phyloP scores from a whole-genome alignment of 2,888 invertebrate species.

The Malachius bipustulatus region DNA sequence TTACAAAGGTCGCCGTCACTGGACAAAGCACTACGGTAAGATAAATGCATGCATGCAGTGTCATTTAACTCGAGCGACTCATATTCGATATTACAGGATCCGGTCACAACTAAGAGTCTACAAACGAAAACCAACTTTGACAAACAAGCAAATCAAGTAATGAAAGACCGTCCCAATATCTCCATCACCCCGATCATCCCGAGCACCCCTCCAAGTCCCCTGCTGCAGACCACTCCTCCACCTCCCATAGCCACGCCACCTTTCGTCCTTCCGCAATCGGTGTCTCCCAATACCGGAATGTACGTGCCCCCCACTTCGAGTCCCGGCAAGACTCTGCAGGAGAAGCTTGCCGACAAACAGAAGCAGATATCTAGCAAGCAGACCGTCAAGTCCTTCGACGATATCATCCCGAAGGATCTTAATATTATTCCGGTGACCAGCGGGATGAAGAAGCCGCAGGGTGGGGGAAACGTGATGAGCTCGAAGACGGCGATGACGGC shows the following conservation, averaged over 20 bases:
- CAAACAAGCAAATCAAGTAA: background rate
- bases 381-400: conserved; percentile 20
- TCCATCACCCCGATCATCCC: conserved; percentile 36
- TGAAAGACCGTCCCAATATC: conserved; percentile 38
- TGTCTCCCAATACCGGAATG: conserved; percentile 18
- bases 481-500: no score
- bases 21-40: no score
- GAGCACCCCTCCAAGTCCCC: conserved; percentile 6
- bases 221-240: conserved; percentile 10
- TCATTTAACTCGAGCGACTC: no score
- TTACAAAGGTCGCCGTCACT: no score
- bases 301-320: conserved; percentile 37
- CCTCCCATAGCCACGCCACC: conserved; percentile 9
- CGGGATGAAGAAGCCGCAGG: conserved; percentile 21
- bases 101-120: no score
- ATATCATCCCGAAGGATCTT: conserved; percentile 18
- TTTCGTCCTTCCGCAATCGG: conserved; percentile 14
- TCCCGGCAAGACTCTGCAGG: conserved; percentile 54
- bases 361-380: conserved; percentile 36
- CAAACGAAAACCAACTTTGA: no score
- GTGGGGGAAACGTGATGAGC: no score
- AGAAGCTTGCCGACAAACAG: conserved; percentile 54
- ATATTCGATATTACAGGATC: no score
- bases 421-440: conserved; percentile 10
- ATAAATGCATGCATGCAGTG: no score